These are phyloP conservation scores for Paracyclopina nana DNA, from an alignment of 1,140 invertebrate species.

Conservation along the genomic window DNA sequence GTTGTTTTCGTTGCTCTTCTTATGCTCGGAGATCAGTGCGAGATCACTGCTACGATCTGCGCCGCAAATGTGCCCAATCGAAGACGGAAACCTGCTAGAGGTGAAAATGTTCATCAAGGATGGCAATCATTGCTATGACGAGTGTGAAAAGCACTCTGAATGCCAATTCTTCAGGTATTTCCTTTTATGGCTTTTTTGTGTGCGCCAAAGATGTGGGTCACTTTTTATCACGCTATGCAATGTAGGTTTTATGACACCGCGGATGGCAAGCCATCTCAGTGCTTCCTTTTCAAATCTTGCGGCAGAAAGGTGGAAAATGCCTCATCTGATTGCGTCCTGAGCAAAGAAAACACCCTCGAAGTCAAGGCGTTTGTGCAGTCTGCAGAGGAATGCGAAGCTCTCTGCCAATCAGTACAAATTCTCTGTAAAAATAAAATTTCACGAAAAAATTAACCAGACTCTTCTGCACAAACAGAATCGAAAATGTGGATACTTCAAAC, in stretches of 20 bases:
- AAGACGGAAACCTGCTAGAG: slow-evolving; percentile 1
- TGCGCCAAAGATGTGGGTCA: background rate
- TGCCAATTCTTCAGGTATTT: slow-evolving; percentile 7
- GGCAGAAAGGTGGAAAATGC: slow-evolving; percentile 10
- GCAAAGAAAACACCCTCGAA: slow-evolving; percentile 8
- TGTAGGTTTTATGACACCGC: background rate
- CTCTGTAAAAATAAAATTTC: background rate
- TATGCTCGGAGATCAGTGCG: no score
- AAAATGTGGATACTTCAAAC: slow-evolving; percentile 7
- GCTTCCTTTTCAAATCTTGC: slow-evolving; percentile 8
- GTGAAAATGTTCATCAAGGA: slow-evolving; percentile 1
- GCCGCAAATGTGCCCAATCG: slow-evolving; percentile 5
- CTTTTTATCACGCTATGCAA: background rate
- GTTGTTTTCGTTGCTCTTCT: no score
- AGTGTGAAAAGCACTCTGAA: background rate
- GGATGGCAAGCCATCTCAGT: background rate
- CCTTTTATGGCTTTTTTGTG: background rate
- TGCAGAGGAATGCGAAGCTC: background rate
- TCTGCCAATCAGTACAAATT: background rate
- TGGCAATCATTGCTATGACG: background rate
- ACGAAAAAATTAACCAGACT: background rate
- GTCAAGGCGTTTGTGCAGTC: slow-evolving; percentile 4
- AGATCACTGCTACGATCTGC: background rate
- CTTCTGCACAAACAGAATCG: background rate
- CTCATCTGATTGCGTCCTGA: slow-evolving; percentile 4